Conservation (phyloP, 2,113 vertebrate genomes). For the Syngnathus floridae region DNA sequence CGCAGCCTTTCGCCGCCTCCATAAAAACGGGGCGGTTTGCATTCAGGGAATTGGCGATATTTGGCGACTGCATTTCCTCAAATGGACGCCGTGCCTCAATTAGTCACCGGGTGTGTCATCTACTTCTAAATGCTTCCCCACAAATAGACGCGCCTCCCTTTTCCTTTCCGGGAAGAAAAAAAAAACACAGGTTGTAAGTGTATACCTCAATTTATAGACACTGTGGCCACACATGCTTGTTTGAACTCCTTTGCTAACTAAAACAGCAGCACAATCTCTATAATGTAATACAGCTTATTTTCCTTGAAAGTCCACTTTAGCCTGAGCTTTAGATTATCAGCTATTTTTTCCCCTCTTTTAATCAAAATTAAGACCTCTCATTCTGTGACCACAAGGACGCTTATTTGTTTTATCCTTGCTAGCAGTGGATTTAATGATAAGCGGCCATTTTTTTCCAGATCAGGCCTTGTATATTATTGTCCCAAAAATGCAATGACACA, state of each 20-base stretch:
- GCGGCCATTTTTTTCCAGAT: too few relatives aligned
- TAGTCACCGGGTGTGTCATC: background rate
- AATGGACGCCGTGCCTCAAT: background rate
- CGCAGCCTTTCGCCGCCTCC: background rate
- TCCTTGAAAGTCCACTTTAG: background rate
- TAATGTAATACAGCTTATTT: background rate
- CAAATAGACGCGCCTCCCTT: background rate
- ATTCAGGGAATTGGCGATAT: background rate
- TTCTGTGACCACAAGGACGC: background rate
- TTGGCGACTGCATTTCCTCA: background rate
- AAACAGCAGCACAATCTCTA: background rate
- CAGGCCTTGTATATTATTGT: background rate
- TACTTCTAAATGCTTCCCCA: background rate
- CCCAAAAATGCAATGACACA: background rate
- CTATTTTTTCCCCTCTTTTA: background rate
- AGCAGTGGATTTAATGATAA: background rate
- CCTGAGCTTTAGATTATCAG: background rate
- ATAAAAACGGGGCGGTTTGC: background rate
- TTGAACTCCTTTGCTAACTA: background rate
- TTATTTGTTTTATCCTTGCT: background rate
- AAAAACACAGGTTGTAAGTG: background rate
- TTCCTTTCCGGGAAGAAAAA: background rate
- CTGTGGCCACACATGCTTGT: background rate
- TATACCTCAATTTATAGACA: background rate
- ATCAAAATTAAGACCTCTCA: background rate